Base-by-base conservation (phyloP, 2,888 invertebrate species). In the Microdon myrmicae region DNA sequence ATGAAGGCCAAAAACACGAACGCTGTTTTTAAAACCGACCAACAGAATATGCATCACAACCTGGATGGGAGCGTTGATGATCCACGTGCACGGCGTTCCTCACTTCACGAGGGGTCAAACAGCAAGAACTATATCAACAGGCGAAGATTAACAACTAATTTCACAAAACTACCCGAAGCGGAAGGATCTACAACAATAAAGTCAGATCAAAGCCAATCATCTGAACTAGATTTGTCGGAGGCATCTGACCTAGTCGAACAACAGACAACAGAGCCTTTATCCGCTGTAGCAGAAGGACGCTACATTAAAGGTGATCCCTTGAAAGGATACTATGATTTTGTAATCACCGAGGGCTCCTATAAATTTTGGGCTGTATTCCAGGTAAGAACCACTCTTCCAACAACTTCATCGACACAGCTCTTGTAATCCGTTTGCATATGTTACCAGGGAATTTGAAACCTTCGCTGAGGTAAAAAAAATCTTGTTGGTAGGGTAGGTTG, bases 331-430 rank as follows among this genome's bases (percentile, higher is more conserved):
- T 92, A 92, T 74, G 92, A 92, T 78, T 92, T 92, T 80, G 84
- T 92, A 68, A 91, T 92, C 73, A 92, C 90, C 72, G 92, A 92
- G 75, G 91, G 91, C 2, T 92, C 91, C 10, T 92, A 91, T 80
- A 92, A 92, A 75, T 92, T 92, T 79, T 92, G 92, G 92, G 90
- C 92, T 22, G 90, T 84, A 5, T 92, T 92, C 77, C 92, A 92
- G 84, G 91, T 90, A 78, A 78, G 74, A 38, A 47, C 14, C n/a
- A 29, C 20, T 20, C 35, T 41, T 39, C 34, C 47, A 34, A 3
- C 47, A 54, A 16, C 38, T 31, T 31, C n/a, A 25, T 13, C 32
- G 14, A 9, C 16, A 31, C 31, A 32, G 41, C 53, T 26, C 16
- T 54, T 53, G 58, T 64, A 64, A 64, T 58, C 64, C 58, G 47